Conservation (phyloP, 2,888 invertebrate genomes). For the Encarsia formosa region DNA sequence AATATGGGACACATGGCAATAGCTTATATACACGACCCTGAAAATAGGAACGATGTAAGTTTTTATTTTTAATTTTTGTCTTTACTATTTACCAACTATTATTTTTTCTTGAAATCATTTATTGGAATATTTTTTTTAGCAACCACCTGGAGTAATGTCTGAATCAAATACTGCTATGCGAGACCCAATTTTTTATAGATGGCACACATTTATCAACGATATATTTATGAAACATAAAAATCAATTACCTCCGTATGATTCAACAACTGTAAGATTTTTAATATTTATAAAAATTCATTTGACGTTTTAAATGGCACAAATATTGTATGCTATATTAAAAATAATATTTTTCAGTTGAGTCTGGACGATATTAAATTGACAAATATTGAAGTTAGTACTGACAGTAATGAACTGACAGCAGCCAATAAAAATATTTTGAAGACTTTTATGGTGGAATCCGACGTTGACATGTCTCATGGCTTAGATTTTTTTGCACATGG, state of each 20-base stretch:
- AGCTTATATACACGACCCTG: constrained; percentile 76
- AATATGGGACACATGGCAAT: constrained; percentile 78
- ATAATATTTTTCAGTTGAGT: constrained; percentile 60
- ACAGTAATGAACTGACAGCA: background rate
- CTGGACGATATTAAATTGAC: constrained; percentile 63
- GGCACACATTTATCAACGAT: constrained; percentile 77
- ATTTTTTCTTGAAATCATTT: background rate
- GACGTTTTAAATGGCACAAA: background rate
- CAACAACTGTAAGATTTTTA: background rate
- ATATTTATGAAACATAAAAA: constrained; percentile 73
- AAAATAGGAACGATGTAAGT: constrained; percentile 63
- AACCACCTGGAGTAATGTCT: constrained; percentile 77
- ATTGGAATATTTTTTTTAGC: constrained; percentile 53
- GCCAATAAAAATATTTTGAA: constrained; percentile 45
- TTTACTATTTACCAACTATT: background rate
- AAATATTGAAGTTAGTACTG: constrained; percentile 44
- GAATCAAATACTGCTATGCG: constrained; percentile 82
- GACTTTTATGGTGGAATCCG: constrained; percentile 78
- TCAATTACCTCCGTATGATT: constrained; percentile 62
- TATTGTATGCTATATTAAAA: too few relatives aligned
- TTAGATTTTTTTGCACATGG: constrained; percentile 79
- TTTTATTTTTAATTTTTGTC: constrained; percentile 41
- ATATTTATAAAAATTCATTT: background rate
- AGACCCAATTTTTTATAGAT: constrained; percentile 81
- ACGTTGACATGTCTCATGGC: constrained; percentile 72